These are phyloP conservation scores for Geococcyx californianus DNA, from an alignment of 2,113 vertebrate species.

Conservation along the genomic window DNA sequence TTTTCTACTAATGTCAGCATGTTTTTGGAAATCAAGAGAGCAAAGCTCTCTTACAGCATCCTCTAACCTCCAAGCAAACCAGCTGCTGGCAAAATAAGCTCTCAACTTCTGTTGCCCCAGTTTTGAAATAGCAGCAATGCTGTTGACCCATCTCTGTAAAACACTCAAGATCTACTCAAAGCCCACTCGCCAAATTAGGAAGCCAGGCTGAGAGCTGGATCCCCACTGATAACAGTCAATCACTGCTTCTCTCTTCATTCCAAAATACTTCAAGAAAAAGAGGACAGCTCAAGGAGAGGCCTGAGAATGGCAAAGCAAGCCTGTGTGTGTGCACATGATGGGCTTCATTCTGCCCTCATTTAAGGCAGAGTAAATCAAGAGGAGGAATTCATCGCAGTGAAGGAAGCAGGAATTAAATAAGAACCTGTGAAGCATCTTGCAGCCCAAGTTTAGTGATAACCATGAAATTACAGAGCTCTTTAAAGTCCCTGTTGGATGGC, in stretches of 20 bases:
- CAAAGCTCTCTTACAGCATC: neutral
- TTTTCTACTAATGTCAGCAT: neutral
- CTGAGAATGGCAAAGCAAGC: neutral
- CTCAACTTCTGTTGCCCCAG: neutral
- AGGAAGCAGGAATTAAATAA: neutral
- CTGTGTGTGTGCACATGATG: neutral
- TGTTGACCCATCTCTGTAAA: neutral
- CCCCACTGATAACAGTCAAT: neutral
- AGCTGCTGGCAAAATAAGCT: neutral
- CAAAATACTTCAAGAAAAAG: neutral
- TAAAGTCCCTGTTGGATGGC: neutral
- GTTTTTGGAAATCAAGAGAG: neutral
- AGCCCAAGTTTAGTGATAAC: neutral
- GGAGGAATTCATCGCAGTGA: neutral
- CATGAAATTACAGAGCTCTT: neutral
- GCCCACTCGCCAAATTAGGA: neutral
- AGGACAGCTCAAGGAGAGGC: neutral
- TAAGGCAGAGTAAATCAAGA: neutral
- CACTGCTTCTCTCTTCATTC: neutral
- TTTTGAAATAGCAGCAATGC: neutral
- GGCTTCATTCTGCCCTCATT: neutral
- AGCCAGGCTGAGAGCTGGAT: neutral
- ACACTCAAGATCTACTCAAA: neutral
- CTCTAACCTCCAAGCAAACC: neutral
- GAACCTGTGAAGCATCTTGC: fast-evolving